These are phyloP conservation scores for Solenopsis invicta DNA, from an alignment of 1,140 invertebrate species.

Conservation along the genomic window DNA sequence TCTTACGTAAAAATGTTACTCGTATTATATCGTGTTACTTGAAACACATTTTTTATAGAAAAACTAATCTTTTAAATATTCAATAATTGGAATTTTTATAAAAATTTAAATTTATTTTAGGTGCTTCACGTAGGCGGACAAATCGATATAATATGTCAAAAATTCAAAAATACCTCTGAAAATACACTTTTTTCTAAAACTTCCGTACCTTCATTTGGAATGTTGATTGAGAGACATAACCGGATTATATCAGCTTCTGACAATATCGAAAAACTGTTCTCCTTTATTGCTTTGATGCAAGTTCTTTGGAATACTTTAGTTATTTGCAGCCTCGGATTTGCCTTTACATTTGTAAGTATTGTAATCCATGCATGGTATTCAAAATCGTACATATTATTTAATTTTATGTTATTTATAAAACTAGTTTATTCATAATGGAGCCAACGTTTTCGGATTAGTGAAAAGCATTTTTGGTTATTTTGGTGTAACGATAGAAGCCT, in stretches of 20 bases:
- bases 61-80: not conserved
- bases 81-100: not conserved
- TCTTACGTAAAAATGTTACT: not conserved
- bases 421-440: constrained; percentile 25
- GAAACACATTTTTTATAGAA: not conserved
- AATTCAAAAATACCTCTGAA: not conserved
- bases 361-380: not conserved
- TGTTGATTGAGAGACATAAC: not conserved
- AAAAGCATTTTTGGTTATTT: constrained; percentile 3
- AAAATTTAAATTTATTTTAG: constrained; percentile 16
- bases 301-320: constrained; percentile 42
- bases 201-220: not conserved
- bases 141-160: constrained; percentile 15
- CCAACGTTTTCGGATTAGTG: not conserved
- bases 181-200: not conserved
- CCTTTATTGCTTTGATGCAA: constrained; percentile 41
- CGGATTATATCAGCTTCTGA: constrained; percentile 15
- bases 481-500: constrained; percentile 34
- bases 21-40: not conserved
- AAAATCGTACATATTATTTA: not conserved
- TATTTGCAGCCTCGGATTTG: constrained; percentile 43
- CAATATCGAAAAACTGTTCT: constrained; percentile 12
- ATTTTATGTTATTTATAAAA: not conserved
- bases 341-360: constrained; percentile 33
- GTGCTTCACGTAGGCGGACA: constrained; percentile 15